Evolutionary conservation across 2,888 invertebrate species (phyloP), one percentile per base, ranked within the genome.

Genomic region (Drosophila austrosaltans): DNA sequence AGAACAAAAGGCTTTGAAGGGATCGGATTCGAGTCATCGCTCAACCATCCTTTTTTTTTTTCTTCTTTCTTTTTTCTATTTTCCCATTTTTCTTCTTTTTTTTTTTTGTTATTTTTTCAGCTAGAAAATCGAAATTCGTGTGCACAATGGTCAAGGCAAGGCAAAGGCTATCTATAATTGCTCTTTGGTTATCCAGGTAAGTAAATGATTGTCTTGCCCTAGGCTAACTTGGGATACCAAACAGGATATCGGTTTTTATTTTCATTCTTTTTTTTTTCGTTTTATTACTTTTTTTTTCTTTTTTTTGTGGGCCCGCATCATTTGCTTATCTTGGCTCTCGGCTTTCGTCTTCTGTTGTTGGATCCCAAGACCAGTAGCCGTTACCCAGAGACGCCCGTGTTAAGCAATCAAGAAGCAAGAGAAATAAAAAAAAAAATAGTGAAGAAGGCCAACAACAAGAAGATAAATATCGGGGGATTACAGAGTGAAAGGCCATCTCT

Each of bases 141-240:
- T 53, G 69, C 69, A 76, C 79, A 82, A 82, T 75, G 84, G 81
- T 79, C 81, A 81, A 75, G 81, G 64, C 56, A 73, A 77, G 75
- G 68, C 48, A 59, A 44, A 73, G 56, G 61, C 56, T 57, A 22
- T 32, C 69, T 59, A 70, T 82, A 82, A 82, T 83, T 82, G 70
- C 80, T 48, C 22, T 82, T 74, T 66, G 72, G 77, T 72, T 64
- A 63, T 77, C 84, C 48, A 48, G 48, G 48, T 48, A 82, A 84
- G 84, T 82, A 82, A 83, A 81, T 82, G 80, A 82, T 75, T 78
- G 75, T 66, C 73, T 39, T 69, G 75, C 82, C 82, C 82, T 80
- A 72, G 75, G 82, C 80, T 58, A 58, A 71, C 66, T 71, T 76
- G 75, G 77, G 66, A 56, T 58, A 58, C 44, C 66, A 58, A 68